Evolutionary conservation across 2,113 vertebrate species (phyloP).

Genomic region (Oplegnathus fasciatus): DNA sequence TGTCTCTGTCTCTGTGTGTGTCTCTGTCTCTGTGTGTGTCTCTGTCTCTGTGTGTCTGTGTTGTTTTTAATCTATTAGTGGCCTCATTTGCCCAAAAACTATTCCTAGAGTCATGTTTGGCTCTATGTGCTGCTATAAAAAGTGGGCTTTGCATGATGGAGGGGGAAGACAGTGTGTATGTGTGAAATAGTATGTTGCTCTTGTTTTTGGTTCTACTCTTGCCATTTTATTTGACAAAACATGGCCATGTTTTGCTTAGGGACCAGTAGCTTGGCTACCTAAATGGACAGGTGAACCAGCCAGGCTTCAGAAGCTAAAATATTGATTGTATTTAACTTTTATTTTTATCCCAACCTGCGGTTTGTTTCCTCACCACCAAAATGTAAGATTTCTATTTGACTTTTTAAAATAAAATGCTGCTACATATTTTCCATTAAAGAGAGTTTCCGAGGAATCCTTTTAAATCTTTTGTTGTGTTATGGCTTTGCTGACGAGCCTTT

Average conservation of each 20-base stretch:
- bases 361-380: conserved; percentile 77
- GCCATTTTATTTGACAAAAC: conserved; percentile 57
- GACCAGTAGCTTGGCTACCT: conserved; percentile 76
- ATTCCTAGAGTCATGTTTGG: conserved; percentile 82
- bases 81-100: conserved; percentile 87
- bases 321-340: conserved; percentile 82
- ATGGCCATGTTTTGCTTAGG: conserved; percentile 57
- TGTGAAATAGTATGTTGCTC: conserved; percentile 3
- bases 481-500: not conserved
- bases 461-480: not conserved
- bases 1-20: too few species aligned
- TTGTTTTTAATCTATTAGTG: conserved; percentile 44
- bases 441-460: conserved; percentile 82
- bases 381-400: conserved; percentile 68
- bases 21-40: too few species aligned
- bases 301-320: conserved; percentile 81
- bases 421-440: conserved; percentile 92
- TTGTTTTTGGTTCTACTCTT: conserved; percentile 34
- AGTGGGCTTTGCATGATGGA: conserved; percentile 85
- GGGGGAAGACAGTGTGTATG: conserved; percentile 7
- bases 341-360: conserved; percentile 42
- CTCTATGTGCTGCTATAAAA: conserved; percentile 94
- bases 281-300: conserved; percentile 69
- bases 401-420: conserved; percentile 90
- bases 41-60: conserved; percentile 28